phyloP scores from a whole-genome alignment of 2,113 vertebrate species.

The Charina bottae region DNA sequence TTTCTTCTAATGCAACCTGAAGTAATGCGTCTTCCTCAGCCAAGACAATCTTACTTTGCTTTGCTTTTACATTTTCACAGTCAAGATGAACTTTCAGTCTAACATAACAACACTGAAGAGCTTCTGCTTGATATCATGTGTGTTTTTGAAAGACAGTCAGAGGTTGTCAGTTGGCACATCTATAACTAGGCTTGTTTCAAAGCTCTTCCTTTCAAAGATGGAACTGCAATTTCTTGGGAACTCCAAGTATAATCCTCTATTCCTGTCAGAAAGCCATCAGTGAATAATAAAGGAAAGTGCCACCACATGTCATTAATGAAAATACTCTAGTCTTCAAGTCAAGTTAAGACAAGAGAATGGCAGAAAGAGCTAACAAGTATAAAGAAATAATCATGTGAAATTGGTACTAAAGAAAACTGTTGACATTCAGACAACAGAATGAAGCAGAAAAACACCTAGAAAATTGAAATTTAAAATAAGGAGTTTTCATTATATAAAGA shows the following conservation, averaged over 20 bases:
- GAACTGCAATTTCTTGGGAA: slow-evolving; percentile 76
- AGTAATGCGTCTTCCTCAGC: background rate
- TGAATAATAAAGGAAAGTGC: slow-evolving; percentile 71
- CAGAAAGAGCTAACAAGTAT: slow-evolving; percentile 44
- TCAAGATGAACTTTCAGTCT: slow-evolving; percentile 14
- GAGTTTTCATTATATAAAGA: too few relatives aligned
- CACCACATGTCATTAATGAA: slow-evolving; percentile 72
- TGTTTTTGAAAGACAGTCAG: slow-evolving; percentile 23
- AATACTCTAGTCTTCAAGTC: slow-evolving; percentile 54
- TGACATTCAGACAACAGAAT: slow-evolving; percentile 31
- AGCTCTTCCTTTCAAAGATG: slow-evolving; percentile 62
- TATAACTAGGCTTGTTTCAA: slow-evolving; percentile 61
- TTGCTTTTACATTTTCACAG: background rate
- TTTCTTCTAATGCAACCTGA: background rate
- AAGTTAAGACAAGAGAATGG: slow-evolving; percentile 16
- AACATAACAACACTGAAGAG: slow-evolving; percentile 29
- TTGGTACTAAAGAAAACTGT: slow-evolving; percentile 34
- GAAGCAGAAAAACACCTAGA: slow-evolving; percentile 10
- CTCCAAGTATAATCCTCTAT: slow-evolving; percentile 67
- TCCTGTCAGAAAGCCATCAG: slow-evolving; percentile 71
- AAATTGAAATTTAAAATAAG: slow-evolving; percentile 24
- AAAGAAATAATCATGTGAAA: slow-evolving; percentile 35
- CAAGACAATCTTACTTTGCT: slow-evolving; percentile 30
- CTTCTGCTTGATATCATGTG: slow-evolving; percentile 21
- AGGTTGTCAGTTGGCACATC: slow-evolving; percentile 60